phyloP scores from a whole-genome alignment of 2,888 invertebrate species.

The Drosophila longiperda region DNA sequence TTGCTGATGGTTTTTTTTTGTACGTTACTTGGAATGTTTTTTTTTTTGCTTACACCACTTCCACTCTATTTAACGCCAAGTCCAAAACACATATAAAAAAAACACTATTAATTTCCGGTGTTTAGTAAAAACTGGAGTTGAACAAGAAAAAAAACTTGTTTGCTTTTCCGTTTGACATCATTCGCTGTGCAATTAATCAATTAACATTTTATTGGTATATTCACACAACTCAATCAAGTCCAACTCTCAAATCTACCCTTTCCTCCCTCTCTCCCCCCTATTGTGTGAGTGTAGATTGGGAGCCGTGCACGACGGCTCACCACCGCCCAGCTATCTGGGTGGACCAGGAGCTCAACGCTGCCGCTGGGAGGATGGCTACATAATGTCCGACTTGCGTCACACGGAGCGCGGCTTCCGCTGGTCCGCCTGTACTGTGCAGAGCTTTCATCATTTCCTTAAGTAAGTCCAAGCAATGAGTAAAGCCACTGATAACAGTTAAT shows the following conservation, averaged over 20 bases:
- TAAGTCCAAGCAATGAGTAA: constrained; percentile 85
- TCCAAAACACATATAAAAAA: constrained; percentile 17
- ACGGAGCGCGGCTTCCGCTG: constrained; percentile 97
- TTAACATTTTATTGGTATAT: constrained; percentile 59
- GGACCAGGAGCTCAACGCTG: constrained; percentile 97
- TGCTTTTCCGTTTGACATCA: constrained; percentile 78
- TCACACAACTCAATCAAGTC: constrained; percentile 35
- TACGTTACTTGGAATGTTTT: neutral
- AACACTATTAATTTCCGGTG: constrained; percentile 53
- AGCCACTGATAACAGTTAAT: neutral
- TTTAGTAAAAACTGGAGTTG: constrained; percentile 42
- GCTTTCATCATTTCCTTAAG: constrained; percentile 98
- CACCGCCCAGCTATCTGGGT: constrained; percentile 96
- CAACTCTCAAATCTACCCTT: constrained; percentile 6
- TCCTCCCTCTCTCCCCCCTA: no score
- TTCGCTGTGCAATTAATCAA: constrained; percentile 70
- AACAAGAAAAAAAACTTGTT: constrained; percentile 56
- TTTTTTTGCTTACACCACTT: constrained; percentile 3
- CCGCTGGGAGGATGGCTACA: constrained; percentile 98
- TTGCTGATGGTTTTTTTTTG: constrained; percentile 15
- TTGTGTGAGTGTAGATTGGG: constrained; percentile 88
- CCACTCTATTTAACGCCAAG: constrained; percentile 27
- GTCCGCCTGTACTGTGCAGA: constrained; percentile 96
- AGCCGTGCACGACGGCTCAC: constrained; percentile 98
- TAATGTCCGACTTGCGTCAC: constrained; percentile 97